Base-by-base conservation (phyloP, 1,140 invertebrate genomes). In the Zaprionus tsacasi region DNA sequence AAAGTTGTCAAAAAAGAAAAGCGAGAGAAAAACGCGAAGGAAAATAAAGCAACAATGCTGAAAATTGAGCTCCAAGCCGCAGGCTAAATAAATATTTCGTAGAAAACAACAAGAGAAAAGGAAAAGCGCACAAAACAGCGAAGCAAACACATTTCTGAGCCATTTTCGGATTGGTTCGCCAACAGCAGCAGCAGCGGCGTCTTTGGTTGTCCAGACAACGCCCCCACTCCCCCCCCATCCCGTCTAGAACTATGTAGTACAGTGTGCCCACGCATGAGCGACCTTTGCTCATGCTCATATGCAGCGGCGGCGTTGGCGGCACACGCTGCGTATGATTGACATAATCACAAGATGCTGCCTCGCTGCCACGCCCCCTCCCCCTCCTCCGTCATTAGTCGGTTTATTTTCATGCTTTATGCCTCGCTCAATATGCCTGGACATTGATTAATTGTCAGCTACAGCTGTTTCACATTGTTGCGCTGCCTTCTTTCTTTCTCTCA, bases 301-400 rank as follows among this genome's bases (percentile, higher is more conserved):
- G 67, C 45, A 3, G 21, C 43, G 48, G 67, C 45, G 30, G 21
- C 43, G 48, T 38, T 40, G 81, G 45, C 64, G 82, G 65, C 70
- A 58, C 70, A 75, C 59, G 57, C 67, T 69, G 78, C 81, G 78
- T 72, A 85, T 85, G 81, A 81, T 85, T 85, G 81, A 86, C 81
- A 75, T 71, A 66, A 76, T 74, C 71, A 71, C 55, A 64, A 58
- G 81, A 73, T 70, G 55, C 45, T 50, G 45, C 45, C 45, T 4
- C 45, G 4, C 45, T 52, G 54, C 58, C 7, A 17, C 33, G 1
- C 35, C 56, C 56, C 38, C 15, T 21, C 21, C 57, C 36, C 63
- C 35, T 38, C 58, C 35, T 63, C 55, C 55, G 50, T 36, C 70
- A 74, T 48, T 56, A 58, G 55, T n/a, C 27, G 4, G 36, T 38